These are phyloP conservation scores for Hippocampus guttulatus DNA, from an alignment of 2,113 vertebrate genomes.

Conservation along the genomic window DNA sequence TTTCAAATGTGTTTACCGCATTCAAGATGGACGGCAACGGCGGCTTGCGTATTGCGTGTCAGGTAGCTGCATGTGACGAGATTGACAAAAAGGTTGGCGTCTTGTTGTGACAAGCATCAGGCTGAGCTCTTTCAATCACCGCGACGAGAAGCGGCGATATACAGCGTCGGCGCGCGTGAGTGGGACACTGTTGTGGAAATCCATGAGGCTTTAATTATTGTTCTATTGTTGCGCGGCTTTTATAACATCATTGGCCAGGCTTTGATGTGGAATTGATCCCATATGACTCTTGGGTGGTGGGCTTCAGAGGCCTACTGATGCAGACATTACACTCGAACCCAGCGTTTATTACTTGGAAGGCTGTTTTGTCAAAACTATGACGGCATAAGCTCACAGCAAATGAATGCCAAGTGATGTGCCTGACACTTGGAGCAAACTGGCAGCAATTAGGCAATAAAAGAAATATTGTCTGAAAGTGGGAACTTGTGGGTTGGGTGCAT, in stretches of 20 bases:
- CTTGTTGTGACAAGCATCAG: slow-evolving; percentile 55
- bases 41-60: slow-evolving; percentile 19
- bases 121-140: slow-evolving; percentile 29
- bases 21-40: slow-evolving; percentile 20
- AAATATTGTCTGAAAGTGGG: neutral
- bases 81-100: slow-evolving; percentile 9
- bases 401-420: neutral
- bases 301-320: slow-evolving; percentile 59
- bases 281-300: slow-evolving; percentile 50
- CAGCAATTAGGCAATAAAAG: neutral
- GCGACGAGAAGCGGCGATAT: slow-evolving; percentile 20
- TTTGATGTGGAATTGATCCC: slow-evolving; percentile 66
- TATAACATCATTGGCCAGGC: slow-evolving; percentile 39
- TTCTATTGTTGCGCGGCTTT: slow-evolving; percentile 56
- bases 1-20: slow-evolving; percentile 23
- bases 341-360: slow-evolving; percentile 46
- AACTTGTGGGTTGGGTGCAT: neutral
- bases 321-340: slow-evolving; percentile 47
- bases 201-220: slow-evolving; percentile 63
- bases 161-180: slow-evolving; percentile 2
- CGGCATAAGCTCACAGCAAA: neutral
- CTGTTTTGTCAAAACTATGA: slow-evolving; percentile 19
- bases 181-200: slow-evolving; percentile 23
- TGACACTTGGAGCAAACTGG: neutral
- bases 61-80: slow-evolving; percentile 33